Evolutionary conservation across 1,140 invertebrate genomes (phyloP).

Genomic region (Dreissena rostriformis): DNA sequence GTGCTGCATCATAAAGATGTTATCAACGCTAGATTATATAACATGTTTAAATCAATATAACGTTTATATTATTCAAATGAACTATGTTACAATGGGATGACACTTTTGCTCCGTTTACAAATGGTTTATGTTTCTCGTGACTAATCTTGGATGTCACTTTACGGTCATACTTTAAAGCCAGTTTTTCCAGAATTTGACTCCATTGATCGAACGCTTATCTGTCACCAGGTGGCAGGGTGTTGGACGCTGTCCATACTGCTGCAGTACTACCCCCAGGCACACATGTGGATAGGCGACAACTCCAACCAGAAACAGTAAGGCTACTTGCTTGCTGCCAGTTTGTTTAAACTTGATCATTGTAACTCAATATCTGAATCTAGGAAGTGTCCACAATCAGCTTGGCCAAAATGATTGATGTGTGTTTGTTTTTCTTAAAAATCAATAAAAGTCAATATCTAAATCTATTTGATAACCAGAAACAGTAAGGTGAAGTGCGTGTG

Average conservation of each 20-base stretch:
- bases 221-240: slow-evolving; percentile 34
- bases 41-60: background rate
- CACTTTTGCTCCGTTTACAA: background rate
- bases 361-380: too few species aligned
- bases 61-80: background rate
- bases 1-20: too few species aligned
- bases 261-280: slow-evolving; percentile 31
- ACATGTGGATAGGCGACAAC: slow-evolving; percentile 51
- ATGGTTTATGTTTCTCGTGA: background rate
- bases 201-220: too few species aligned
- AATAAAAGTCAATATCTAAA: background rate
- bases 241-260: slow-evolving; percentile 21
- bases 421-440: background rate
- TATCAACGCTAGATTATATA: too few species aligned
- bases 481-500: background rate
- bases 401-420: too few species aligned
- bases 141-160: background rate
- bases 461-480: background rate
- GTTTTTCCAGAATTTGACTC: too few species aligned
- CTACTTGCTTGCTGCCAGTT: background rate
- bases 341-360: background rate
- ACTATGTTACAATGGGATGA: background rate
- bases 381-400: too few species aligned
- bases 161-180: too few species aligned
- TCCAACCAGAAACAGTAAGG: slow-evolving; percentile 43